These are phyloP conservation scores for Oxyura jamaicensis DNA, from an alignment of 2,113 vertebrate species.

Conservation along the genomic window DNA sequence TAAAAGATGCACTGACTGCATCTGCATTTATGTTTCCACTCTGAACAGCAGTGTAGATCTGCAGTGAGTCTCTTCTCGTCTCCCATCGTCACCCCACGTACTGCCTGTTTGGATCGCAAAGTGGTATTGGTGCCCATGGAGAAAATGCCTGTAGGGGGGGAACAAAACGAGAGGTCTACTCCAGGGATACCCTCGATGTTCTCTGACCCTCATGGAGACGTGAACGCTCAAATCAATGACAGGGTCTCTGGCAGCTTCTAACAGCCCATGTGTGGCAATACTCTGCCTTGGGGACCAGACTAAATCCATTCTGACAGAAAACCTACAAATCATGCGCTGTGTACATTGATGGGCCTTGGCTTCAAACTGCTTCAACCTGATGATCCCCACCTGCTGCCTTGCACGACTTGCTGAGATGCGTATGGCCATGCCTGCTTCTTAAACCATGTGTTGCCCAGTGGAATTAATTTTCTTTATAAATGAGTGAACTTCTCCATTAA, in stretches of 20 bases:
- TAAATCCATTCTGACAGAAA: neutral
- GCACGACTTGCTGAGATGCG: neutral
- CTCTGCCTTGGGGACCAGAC: neutral
- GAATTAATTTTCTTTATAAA: neutral
- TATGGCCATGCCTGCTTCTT: rapidly evolving
- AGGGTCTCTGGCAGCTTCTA: neutral
- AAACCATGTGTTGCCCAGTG: rapidly evolving
- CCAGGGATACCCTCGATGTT: neutral
- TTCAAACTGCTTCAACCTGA: neutral
- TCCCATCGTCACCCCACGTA: rapidly evolving
- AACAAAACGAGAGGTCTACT: neutral
- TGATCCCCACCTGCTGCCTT: neutral
- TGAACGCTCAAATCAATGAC: neutral
- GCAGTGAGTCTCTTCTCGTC: neutral
- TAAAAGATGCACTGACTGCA: neutral
- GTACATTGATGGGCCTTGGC: neutral
- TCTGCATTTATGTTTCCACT: neutral
- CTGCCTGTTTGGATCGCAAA: neutral
- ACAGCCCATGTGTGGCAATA: rapidly evolving
- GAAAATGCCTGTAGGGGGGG: neutral
- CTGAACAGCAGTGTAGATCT: neutral
- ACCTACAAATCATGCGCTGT: rapidly evolving
- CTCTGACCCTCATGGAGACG: neutral
- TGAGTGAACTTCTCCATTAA: neutral
- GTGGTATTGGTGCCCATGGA: neutral